Evolutionary conservation across 2,888 invertebrate species (phyloP).

Genomic region (Orthosia cruda): DNA sequence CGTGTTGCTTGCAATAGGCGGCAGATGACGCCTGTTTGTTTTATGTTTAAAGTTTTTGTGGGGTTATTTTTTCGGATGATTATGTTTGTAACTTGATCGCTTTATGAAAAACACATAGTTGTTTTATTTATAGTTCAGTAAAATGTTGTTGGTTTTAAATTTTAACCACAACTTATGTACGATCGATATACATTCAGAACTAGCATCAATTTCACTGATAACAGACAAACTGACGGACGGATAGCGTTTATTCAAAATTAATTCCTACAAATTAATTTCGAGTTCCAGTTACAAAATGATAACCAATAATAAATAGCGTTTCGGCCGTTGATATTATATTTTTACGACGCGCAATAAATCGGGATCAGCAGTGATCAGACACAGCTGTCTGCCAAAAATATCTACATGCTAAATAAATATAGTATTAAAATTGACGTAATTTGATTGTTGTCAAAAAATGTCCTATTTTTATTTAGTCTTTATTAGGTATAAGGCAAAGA

Average conservation of each 20-base stretch:
- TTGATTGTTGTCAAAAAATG: too few relatives aligned
- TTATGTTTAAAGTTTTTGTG: slow-evolving; percentile 26
- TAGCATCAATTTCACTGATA: too few relatives aligned
- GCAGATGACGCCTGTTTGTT: slow-evolving; percentile 35
- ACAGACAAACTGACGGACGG: too few relatives aligned
- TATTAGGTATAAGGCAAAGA: too few relatives aligned
- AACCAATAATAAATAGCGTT: slow-evolving; percentile 24
- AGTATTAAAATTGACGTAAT: too few relatives aligned
- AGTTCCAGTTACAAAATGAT: slow-evolving; percentile 1
- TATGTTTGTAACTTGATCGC: slow-evolving; percentile 5
- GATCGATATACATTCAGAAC: background rate
- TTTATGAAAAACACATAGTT: background rate
- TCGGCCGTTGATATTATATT: slow-evolving; percentile 32
- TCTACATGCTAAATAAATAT: slow-evolving; percentile 49
- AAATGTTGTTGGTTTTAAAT: background rate
- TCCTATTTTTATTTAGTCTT: too few relatives aligned
- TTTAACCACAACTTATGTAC: too few relatives aligned
- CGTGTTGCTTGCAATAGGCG: slow-evolving; percentile 13
- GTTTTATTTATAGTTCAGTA: background rate
- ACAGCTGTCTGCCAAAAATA: slow-evolving; percentile 52
- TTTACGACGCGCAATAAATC: slow-evolving; percentile 44
- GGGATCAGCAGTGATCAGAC: slow-evolving; percentile 33
- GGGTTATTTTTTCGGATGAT: slow-evolving; percentile 10
- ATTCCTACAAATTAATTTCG: background rate
- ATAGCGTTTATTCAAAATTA: too few relatives aligned